phyloP scores from a whole-genome alignment of 2,888 invertebrate species.

The Heliconius ismenius region DNA sequence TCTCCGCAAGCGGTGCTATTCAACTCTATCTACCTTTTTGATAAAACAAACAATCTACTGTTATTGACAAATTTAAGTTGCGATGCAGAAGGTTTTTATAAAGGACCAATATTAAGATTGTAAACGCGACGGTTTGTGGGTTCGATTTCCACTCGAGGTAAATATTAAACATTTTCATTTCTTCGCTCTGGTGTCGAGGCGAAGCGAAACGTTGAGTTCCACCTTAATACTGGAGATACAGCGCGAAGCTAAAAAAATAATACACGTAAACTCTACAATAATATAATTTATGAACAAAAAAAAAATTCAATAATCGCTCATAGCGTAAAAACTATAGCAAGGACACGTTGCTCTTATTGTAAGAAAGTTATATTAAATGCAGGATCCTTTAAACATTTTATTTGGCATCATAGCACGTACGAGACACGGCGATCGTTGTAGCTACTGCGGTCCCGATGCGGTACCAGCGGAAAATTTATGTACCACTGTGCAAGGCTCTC shows the following conservation, averaged over 20 bases:
- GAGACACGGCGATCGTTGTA: conserved; percentile 62
- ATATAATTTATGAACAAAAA: neutral
- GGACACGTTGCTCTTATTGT: neutral
- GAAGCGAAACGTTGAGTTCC: no score
- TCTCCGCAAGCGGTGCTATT: conserved; percentile 7
- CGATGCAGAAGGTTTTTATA: neutral
- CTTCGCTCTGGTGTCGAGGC: no score
- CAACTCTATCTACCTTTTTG: conserved; percentile 6
- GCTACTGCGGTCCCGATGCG: conserved; percentile 78
- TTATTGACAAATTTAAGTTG: neutral
- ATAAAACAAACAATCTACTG: conserved; percentile 19
- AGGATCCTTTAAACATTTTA: conserved; percentile 56
- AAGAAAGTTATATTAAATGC: conserved; percentile 21
- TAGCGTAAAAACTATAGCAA: neutral
- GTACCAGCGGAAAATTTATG: conserved; percentile 76
- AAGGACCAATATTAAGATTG: neutral
- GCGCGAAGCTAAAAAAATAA: neutral
- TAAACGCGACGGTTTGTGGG: no score
- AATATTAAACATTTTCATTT: no score
- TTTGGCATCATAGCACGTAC: conserved; percentile 72
- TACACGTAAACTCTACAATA: neutral
- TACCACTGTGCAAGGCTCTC: conserved; percentile 73
- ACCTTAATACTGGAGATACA: no score
- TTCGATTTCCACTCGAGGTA: no score
- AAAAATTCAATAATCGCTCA: neutral